Evolutionary conservation across 2,113 vertebrate genomes (phyloP).

Genomic region (Corvus hawaiiensis): DNA sequence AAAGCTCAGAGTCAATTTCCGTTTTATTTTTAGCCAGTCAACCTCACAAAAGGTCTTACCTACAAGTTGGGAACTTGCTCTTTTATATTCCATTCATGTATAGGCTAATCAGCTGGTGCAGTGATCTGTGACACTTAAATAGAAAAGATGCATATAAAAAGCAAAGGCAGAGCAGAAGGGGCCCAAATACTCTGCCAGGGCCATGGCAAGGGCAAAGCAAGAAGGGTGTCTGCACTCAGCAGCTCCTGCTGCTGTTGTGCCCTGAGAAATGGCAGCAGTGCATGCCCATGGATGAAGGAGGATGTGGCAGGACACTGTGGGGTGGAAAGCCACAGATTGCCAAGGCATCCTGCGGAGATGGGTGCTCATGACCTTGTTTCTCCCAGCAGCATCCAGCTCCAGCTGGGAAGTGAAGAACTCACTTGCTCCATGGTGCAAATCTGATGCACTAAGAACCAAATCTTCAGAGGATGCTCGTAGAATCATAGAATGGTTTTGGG

Average conservation of each 20-base stretch:
- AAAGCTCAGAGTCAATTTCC: slow-evolving; percentile 59
- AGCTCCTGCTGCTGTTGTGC: neutral
- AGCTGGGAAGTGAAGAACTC: neutral
- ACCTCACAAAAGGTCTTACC: slow-evolving; percentile 61
- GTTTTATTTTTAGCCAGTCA: slow-evolving; percentile 69
- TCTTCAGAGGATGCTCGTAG: neutral
- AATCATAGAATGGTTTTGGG: neutral
- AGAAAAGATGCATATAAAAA: slow-evolving; percentile 55
- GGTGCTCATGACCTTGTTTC: neutral
- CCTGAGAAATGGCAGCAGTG: neutral
- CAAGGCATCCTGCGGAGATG: neutral
- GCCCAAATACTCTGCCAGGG: neutral
- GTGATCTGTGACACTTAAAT: slow-evolving; percentile 59
- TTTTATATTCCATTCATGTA: slow-evolving; percentile 49
- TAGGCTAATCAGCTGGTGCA: slow-evolving; percentile 61
- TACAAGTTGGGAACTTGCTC: slow-evolving; percentile 26
- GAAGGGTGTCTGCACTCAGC: neutral
- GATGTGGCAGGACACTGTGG: neutral
- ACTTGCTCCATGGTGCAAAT: accelerated
- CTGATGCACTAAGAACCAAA: neutral
- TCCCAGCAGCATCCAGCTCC: neutral
- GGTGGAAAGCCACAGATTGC: neutral
- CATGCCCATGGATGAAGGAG: neutral
- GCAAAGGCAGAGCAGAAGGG: slow-evolving; percentile 23
- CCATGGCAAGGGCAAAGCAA: slow-evolving; percentile 11